phyloP scores from a whole-genome alignment of 2,797 vertebrate species.

The Centropyge bicolor region DNA sequence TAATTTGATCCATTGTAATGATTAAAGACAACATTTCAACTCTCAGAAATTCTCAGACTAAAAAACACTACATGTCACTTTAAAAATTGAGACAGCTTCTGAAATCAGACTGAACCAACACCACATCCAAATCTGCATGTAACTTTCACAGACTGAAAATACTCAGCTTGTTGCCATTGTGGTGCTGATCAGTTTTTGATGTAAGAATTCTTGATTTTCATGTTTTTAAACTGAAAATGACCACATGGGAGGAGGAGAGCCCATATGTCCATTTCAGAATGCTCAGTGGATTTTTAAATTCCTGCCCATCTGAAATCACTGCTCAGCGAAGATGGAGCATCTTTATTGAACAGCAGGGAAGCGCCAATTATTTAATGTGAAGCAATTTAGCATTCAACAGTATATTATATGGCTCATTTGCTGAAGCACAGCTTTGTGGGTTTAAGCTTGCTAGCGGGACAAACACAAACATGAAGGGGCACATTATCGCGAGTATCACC shows the following conservation, averaged over 20 bases:
- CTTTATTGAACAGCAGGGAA: slow-evolving; percentile 9
- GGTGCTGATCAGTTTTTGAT: neutral
- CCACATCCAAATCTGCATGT: neutral
- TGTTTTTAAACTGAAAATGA: neutral
- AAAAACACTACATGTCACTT: neutral
- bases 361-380: slow-evolving; percentile 18
- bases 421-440: slow-evolving; percentile 14
- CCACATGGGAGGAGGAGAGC: neutral
- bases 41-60: neutral
- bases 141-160: neutral
- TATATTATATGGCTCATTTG: slow-evolving; percentile 32
- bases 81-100: neutral
- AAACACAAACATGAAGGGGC: neutral
- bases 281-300: neutral
- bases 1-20: neutral
- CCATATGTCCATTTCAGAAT: neutral
- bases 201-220: neutral
- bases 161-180: neutral
- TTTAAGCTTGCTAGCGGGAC: slow-evolving; percentile 13
- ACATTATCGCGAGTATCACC: slow-evolving; percentile 14
- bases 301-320: neutral
- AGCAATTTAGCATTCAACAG: slow-evolving; percentile 7
- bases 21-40: neutral
- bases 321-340: neutral
- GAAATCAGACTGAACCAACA: neutral